These are phyloP conservation scores for Macaca fascicularis DNA, from an alignment of 2,113 vertebrate species.

Conservation along the genomic window T2T-MFA8v1.1 NC_088384.1:9995001-9995500, in stretches of 20 bases:
- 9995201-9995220: background rate
- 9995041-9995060: background rate
- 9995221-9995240: background rate
- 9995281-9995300: background rate
- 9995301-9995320: background rate
- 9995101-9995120: background rate
- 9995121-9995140: background rate
- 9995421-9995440: slow-evolving; percentile 43
- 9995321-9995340: background rate
- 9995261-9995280: background rate
- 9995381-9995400: slow-evolving; percentile 26
- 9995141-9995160: background rate
- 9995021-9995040: background rate
- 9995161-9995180: background rate
- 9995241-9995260: background rate
- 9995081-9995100: background rate
- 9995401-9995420: background rate
- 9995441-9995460: slow-evolving; percentile 36
- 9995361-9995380: background rate
- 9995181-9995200: background rate
- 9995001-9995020: background rate
- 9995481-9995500: slow-evolving; percentile 4
- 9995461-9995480: slow-evolving; percentile 66
- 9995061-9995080: background rate
- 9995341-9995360: background rate